A percentile compares a stretch with the other conserved stretches of the same genome.
These are phyloP conservation scores for Ictalurus punctatus DNA, from an alignment of 2,113 vertebrate species.

Conservation along the genomic window DNA sequence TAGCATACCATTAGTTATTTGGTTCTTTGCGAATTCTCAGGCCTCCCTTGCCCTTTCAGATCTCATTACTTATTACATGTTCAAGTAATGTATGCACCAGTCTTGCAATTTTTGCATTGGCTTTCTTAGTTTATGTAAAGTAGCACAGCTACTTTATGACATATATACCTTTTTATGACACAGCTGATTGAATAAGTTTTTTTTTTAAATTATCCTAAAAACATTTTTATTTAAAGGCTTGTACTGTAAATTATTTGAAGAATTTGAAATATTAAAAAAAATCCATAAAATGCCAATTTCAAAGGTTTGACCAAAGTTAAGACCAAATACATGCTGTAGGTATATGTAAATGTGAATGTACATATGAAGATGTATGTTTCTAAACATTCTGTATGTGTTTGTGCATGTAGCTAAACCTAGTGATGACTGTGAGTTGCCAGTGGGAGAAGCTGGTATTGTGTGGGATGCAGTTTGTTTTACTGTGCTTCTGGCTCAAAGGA, in stretches of 20 bases:
- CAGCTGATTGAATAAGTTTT: background rate
- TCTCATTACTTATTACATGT: background rate
- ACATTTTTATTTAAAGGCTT: background rate
- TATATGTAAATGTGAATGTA: background rate
- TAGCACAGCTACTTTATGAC: background rate
- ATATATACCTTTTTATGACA: background rate
- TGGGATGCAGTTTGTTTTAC: constrained; percentile 77
- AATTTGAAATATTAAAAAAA: background rate
- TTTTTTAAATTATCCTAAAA: background rate
- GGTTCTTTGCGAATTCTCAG: background rate
- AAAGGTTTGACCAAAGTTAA: too few relatives aligned
- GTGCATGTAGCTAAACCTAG: constrained; percentile 64
- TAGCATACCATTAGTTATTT: background rate
- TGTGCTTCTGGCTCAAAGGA: constrained; percentile 73
- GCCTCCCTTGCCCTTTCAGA: background rate
- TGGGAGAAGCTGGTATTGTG: constrained; percentile 74
- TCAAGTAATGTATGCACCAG: background rate
- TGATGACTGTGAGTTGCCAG: constrained; percentile 70
- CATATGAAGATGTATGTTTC: background rate
- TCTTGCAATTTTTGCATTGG: background rate
- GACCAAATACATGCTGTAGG: background rate
- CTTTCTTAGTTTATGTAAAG: background rate
- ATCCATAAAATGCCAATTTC: background rate
- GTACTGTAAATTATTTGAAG: background rate
- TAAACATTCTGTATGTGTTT: constrained; percentile 33